These are phyloP conservation scores for Danio jaintianensis DNA, from an alignment of 2,797 vertebrate species.

Conservation along the genomic window DNA sequence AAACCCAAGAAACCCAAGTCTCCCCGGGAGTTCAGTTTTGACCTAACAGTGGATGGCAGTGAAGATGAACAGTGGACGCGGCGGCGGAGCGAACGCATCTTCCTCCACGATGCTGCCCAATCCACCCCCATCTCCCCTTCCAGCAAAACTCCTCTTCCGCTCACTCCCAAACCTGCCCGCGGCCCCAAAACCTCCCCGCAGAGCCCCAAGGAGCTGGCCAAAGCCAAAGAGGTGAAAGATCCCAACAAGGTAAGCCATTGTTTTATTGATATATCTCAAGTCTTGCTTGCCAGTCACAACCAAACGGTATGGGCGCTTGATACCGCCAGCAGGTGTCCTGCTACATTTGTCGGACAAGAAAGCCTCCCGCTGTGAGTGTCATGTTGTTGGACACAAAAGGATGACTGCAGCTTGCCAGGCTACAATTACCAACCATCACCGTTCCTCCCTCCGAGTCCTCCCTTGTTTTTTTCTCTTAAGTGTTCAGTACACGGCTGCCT, in stretches of 20 bases:
- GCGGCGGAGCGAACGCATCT: slow-evolving; percentile 94
- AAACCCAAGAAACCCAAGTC: slow-evolving; percentile 86
- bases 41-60: slow-evolving; percentile 84
- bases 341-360: slow-evolving; percentile 73
- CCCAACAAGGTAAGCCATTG: slow-evolving; percentile 83
- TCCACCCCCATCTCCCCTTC: slow-evolving; percentile 72
- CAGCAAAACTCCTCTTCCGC: slow-evolving; percentile 62
- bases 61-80: slow-evolving; percentile 94
- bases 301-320: slow-evolving; percentile 44
- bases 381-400: slow-evolving; percentile 77
- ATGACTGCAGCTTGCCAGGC: slow-evolving; percentile 72
- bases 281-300: slow-evolving; percentile 25
- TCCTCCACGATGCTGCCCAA: slow-evolving; percentile 87
- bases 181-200: slow-evolving; percentile 79
- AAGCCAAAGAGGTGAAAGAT: slow-evolving; percentile 86
- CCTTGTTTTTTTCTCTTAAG: slow-evolving; percentile 36
- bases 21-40: slow-evolving; percentile 84
- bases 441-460: slow-evolving; percentile 35
- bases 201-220: slow-evolving; percentile 80
- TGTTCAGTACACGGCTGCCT: slow-evolving; percentile 35
- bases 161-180: slow-evolving; percentile 79
- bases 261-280: slow-evolving; percentile 32
- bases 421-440: slow-evolving; percentile 56
- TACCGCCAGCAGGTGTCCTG: slow-evolving; percentile 71
- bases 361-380: slow-evolving; percentile 72